A percentile compares a stretch with the other conserved stretches of the same genome.
Evolutionary conservation across 2,797 vertebrate species (phyloP).

Genomic region (Notamacropus eugenii): DNA sequence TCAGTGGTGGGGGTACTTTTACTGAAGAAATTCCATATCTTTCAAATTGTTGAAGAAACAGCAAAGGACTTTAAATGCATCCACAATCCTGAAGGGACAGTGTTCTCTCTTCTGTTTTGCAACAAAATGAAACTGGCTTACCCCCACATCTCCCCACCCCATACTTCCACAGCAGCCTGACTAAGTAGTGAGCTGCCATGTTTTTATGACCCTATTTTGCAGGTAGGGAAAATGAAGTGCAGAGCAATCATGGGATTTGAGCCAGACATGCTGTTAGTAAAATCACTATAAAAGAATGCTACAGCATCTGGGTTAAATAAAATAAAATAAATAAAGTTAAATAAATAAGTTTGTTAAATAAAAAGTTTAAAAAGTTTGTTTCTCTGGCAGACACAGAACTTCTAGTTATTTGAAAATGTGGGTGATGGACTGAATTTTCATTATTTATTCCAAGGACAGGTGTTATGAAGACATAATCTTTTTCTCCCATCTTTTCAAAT

Average conservation of each 20-base stretch:
- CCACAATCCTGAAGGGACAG: neutral
- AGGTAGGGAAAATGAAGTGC: slow-evolving; percentile 25
- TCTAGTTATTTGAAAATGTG: slow-evolving; percentile 17
- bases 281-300: neutral
- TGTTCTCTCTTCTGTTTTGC: neutral
- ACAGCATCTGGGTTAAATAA: neutral
- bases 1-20: neutral
- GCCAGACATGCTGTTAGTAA: neutral
- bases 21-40: neutral
- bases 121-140: neutral
- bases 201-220: slow-evolving; percentile 41
- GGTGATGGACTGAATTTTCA: neutral
- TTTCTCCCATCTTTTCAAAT: neutral
- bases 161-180: slow-evolving; percentile 12
- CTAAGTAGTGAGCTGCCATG: neutral
- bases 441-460: neutral
- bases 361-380: neutral
- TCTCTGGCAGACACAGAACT: neutral
- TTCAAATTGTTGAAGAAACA: neutral
- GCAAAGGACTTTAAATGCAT: neutral
- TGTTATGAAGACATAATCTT: neutral
- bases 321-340: too few species aligned
- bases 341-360: too few species aligned
- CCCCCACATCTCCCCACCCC: neutral
- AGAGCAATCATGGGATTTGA: neutral